Evolutionary conservation across 2,113 vertebrate genomes (phyloP).

Genomic region (Tympanuchus pallidicinctus): DNA sequence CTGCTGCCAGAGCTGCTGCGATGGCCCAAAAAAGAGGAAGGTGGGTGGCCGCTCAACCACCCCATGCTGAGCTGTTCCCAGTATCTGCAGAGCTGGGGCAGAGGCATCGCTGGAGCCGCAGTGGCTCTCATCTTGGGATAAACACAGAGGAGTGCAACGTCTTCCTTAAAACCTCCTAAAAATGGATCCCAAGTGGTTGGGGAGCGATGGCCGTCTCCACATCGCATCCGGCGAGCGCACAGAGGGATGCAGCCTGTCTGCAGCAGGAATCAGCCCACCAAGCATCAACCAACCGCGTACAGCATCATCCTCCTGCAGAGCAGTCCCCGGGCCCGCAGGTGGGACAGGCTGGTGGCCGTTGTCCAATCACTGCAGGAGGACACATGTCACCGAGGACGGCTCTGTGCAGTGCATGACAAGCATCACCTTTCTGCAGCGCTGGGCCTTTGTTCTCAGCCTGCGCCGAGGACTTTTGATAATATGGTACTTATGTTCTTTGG

Average conservation of each 20-base stretch:
- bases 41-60: accelerated
- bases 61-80: neutral
- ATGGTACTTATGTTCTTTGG: slow-evolving; percentile 9
- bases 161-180: neutral
- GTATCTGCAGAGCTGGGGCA: accelerated
- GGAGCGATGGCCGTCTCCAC: neutral
- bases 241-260: neutral
- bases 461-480: neutral
- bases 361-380: neutral
- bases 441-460: slow-evolving; percentile 16
- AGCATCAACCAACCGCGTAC: neutral
- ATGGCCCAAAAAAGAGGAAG: neutral
- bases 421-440: neutral
- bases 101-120: neutral
- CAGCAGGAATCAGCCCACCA: neutral
- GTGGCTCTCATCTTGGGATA: neutral
- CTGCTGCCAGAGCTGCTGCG: accelerated
- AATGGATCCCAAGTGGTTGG: neutral
- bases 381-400: accelerated
- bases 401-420: neutral
- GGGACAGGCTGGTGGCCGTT: neutral
- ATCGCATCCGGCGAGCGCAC: accelerated
- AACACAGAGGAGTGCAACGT: neutral
- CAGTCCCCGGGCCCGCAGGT: neutral
- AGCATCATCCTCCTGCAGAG: neutral